These are phyloP conservation scores for Mormyrops boulengeri DNA, from an alignment of 2,797 vertebrate genomes.

Conservation along the genomic window DNA sequence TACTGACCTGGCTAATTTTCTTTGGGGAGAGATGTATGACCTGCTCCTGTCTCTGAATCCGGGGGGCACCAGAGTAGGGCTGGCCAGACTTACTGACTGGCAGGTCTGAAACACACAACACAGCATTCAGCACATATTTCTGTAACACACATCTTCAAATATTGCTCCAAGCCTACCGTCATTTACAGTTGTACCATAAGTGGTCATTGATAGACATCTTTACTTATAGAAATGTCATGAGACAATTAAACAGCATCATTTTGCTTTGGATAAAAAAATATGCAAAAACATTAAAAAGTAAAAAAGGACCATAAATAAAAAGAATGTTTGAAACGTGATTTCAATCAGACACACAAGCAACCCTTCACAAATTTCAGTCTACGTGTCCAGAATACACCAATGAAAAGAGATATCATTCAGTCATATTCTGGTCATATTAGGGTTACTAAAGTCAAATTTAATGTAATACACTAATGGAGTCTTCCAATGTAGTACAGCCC, in stretches of 20 bases:
- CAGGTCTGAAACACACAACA: constrained; percentile 71
- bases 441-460: neutral
- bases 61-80: constrained; percentile 83
- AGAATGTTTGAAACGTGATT: neutral
- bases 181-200: too few relatives aligned
- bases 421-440: neutral
- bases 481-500: too few relatives aligned
- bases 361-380: neutral
- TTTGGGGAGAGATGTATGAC: constrained; percentile 94
- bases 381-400: neutral
- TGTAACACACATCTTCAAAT: neutral
- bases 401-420: neutral
- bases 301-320: neutral
- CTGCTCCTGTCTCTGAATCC: constrained; percentile 92
- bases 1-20: constrained; percentile 85
- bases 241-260: neutral
- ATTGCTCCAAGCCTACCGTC: neutral
- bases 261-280: neutral
- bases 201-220: neutral
- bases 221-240: neutral
- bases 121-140: neutral
- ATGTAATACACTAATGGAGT: neutral
- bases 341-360: neutral
- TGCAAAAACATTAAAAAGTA: neutral
- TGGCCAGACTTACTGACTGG: constrained; percentile 66